Percentiles rank a stretch among this genome's conserved stretches.
These are phyloP conservation scores for Melieria picta DNA, from an alignment of 2,888 invertebrate genomes.

Conservation along the genomic window DNA sequence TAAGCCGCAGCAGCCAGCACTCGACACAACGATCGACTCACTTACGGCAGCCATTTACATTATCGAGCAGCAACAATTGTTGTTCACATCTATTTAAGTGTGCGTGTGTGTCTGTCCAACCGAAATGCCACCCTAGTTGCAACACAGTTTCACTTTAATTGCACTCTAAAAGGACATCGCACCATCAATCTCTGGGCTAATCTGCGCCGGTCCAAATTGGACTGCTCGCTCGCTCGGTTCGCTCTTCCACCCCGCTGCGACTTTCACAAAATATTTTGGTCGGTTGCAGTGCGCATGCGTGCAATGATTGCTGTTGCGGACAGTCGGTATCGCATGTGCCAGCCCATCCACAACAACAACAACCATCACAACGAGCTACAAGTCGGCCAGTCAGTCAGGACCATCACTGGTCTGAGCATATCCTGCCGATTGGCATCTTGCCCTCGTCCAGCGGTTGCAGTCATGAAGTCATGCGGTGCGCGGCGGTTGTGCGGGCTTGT, in stretches of 20 bases:
- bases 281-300: slow-evolving; percentile 52
- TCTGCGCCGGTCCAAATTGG: slow-evolving; percentile 1
- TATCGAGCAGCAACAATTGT: no score
- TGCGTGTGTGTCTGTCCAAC: background rate
- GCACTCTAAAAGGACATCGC: slow-evolving; percentile 53
- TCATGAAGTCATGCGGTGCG: no score
- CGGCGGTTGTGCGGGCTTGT: no score
- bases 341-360: slow-evolving; percentile 4
- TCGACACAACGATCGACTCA: background rate
- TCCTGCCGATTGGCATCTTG: no score
- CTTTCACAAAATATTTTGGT: slow-evolving; percentile 66
- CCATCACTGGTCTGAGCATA: no score
- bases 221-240: slow-evolving; percentile 30
- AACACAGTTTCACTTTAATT: slow-evolving; percentile 59
- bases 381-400: background rate
- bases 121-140: slow-evolving; percentile 62
- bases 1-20: background rate
- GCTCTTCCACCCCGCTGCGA: slow-evolving; percentile 52
- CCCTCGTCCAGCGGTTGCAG: no score
- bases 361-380: background rate
- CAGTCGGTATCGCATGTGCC: slow-evolving; percentile 47
- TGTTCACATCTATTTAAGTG: no score
- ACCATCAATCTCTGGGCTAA: slow-evolving; percentile 38
- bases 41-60: no score
- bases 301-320: slow-evolving; percentile 50